Percentiles rank a stretch among this genome's conserved stretches.
These are phyloP conservation scores for Cossypha caffra DNA, from an alignment of 2,797 vertebrate genomes.

Conservation along the genomic window DNA sequence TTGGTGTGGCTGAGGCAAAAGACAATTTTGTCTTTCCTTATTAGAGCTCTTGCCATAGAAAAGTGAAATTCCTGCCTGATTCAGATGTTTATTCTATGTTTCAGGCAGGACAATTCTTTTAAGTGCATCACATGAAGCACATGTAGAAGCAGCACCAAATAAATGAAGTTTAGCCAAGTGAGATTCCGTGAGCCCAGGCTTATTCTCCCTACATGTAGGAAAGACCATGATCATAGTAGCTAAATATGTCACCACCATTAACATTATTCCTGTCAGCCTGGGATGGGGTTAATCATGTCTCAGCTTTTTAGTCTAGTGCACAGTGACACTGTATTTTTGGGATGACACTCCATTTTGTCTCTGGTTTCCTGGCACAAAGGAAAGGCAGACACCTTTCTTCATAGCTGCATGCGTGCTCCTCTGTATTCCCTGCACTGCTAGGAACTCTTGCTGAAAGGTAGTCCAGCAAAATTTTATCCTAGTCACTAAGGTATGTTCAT, in stretches of 20 bases:
- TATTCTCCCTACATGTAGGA: neutral
- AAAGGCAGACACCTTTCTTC: neutral
- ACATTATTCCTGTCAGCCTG: neutral
- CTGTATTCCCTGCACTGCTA: neutral
- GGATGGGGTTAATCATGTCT: neutral
- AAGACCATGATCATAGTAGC: neutral
- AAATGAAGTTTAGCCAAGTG: neutral
- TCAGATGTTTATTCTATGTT: neutral
- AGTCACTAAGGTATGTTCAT: conserved; percentile 28
- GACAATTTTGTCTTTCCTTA: neutral
- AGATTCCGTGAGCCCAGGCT: neutral
- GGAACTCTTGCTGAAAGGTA: neutral
- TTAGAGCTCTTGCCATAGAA: neutral
- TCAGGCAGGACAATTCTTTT: neutral
- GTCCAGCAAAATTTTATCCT: neutral
- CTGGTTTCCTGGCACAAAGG: neutral
- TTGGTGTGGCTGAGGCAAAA: neutral
- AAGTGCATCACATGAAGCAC: neutral
- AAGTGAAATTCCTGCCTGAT: neutral
- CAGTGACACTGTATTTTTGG: neutral
- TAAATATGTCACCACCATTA: neutral
- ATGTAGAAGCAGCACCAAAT: neutral
- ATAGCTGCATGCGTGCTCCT: neutral
- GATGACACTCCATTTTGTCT: neutral
- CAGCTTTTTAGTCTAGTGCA: neutral